Evolutionary conservation across 1,140 invertebrate genomes (phyloP).

Genomic region (Charaxes varanes): DNA sequence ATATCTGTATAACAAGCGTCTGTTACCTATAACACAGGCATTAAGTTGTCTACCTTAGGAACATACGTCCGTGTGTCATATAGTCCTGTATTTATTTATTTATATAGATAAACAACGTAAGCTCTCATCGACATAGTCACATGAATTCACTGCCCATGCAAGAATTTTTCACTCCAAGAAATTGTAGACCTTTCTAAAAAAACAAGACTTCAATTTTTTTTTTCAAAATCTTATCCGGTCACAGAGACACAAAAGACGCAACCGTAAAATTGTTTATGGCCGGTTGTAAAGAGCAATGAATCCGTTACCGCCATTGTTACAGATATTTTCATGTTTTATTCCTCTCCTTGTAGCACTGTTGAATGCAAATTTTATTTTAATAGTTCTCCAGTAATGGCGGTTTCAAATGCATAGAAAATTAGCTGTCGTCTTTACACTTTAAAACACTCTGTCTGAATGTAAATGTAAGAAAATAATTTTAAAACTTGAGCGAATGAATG

Average conservation of each 20-base stretch:
- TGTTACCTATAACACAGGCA: no score
- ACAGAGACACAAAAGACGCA: slow-evolving; percentile 14
- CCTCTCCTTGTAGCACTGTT: slow-evolving; percentile 9
- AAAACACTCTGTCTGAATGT: slow-evolving; percentile 4
- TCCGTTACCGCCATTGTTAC: slow-evolving; percentile 20
- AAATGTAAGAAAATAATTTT: background rate
- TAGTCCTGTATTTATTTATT: no score
- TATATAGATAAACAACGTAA: no score
- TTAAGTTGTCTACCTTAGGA: no score
- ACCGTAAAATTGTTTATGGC: slow-evolving; percentile 32
- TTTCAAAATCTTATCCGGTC: background rate
- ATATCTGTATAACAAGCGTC: no score
- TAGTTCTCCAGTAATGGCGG: slow-evolving; percentile 11
- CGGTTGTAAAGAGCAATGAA: slow-evolving; percentile 28
- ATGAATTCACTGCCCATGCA: no score
- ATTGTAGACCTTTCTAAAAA: background rate
- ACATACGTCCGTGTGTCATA: no score
- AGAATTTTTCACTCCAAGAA: no score
- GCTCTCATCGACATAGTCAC: no score
- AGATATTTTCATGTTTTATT: slow-evolving; percentile 27
- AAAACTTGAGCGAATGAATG: background rate
- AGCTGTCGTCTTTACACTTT: background rate
- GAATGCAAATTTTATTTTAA: slow-evolving; percentile 31
- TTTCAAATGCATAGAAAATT: slow-evolving; percentile 9
- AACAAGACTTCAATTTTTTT: no score